phyloP scores from a whole-genome alignment of 2,113 vertebrate species.

The Tenebrosternarchus preto region DNA sequence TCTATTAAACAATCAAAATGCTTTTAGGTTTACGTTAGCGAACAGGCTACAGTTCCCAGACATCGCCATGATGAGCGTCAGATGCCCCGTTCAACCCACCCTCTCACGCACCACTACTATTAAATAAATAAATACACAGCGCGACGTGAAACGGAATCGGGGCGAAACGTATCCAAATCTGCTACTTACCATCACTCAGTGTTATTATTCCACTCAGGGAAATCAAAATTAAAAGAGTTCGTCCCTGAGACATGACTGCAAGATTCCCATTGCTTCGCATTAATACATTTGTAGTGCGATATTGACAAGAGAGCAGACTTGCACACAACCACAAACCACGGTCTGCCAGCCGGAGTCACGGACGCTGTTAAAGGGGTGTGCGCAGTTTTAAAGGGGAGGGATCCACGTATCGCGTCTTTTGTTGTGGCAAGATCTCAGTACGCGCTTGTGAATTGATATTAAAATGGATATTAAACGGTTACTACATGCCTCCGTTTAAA shows the following conservation, averaged over 20 bases:
- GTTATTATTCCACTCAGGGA: constrained; percentile 66
- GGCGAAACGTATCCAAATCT: background rate
- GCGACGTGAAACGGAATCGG: constrained; percentile 55
- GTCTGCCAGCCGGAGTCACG: background rate
- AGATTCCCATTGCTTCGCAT: constrained; percentile 74
- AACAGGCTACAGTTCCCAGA: constrained; percentile 59
- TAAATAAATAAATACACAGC: constrained; percentile 58
- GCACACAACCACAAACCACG: constrained; percentile 69
- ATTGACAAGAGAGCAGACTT: constrained; percentile 67
- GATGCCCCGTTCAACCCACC: constrained; percentile 63
- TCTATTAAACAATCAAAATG: background rate
- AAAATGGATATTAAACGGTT: background rate
- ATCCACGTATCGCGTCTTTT: constrained; percentile 46
- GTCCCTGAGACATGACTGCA: constrained; percentile 71
- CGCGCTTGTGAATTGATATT: constrained; percentile 21
- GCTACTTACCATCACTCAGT: constrained; percentile 70
- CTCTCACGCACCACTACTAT: constrained; percentile 28
- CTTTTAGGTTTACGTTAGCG: constrained; percentile 58
- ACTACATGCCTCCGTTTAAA: no score
- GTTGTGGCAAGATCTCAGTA: constrained; percentile 49
- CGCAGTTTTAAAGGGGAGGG: constrained; percentile 68
- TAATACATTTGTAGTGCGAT: constrained; percentile 65
- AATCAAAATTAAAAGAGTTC: constrained; percentile 61
- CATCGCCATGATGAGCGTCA: constrained; percentile 76
- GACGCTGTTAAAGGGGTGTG: constrained; percentile 72